Base-by-base conservation (phyloP, 2,113 vertebrate genomes). In the Dinomys branickii region DNA sequence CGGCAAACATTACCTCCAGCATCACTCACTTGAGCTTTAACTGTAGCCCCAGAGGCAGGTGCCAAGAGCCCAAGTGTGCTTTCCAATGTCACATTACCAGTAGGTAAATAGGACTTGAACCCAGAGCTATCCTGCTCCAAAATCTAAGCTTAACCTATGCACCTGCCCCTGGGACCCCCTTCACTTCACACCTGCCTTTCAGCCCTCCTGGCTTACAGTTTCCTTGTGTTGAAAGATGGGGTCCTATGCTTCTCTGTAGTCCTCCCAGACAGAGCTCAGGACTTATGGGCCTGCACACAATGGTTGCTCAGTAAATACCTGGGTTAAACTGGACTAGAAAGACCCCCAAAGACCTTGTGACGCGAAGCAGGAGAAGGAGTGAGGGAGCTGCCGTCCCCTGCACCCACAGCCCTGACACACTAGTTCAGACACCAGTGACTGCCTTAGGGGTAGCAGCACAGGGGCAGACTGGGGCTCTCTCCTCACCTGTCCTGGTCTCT, bases 261-360 rank as follows among this genome's bases (percentile, higher is more conserved):
- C 20, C 4, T n/a, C 0, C 1, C 33, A 50, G 26, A 12, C 30
- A 90, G 2, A 78, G 52, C 24, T 58, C 20, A 16, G 58, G 17
- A 17, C 28, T 1, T 33, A 1, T 0, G 0, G 19, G 54, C 3
- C 5, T 30, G 41, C 19, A 65, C 28, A 67, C 9, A 61, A 24
- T 7, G 24, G 20, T 20, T 58, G 3, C 24, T 90, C 52, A 22
- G 10, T 63, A 75, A 90, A 71, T 19, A 73, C 22, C 20, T 50
- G 2, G 0, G 35, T 65, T 44, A 92, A 73, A 44, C 30, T 44
- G 59, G 59, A n/a, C 71, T 54, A 47, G 75, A 16, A 65, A 88
- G 44, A 88, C 30, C 44, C 30, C 8, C 41, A 7, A 17, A 85
- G 41, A 77, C 17, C n/a, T 41, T 35, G 38, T 0, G 0, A 19